phyloP scores from a whole-genome alignment of 2,797 vertebrate genomes.

The Gorsachius magnificus region DNA sequence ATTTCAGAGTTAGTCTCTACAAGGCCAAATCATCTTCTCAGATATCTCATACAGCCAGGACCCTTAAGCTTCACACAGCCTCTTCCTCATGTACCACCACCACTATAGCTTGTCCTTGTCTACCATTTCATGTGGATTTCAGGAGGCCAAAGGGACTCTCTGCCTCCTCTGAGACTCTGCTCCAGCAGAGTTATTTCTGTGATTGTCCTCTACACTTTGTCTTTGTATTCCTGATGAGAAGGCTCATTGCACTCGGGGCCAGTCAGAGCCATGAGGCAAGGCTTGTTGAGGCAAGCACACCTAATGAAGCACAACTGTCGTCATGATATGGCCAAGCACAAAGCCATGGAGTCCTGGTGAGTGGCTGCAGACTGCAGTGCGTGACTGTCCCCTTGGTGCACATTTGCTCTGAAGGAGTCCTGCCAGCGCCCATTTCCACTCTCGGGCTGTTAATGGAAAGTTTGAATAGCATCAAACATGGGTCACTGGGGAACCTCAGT shows the following conservation, averaged over 20 bases:
- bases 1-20: neutral
- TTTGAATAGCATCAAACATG: neutral
- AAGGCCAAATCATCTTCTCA: neutral
- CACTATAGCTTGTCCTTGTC: too few species aligned
- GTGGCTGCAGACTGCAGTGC: neutral
- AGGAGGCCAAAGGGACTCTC: neutral
- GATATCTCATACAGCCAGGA: neutral
- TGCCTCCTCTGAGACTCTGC: neutral
- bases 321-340: rapidly evolving
- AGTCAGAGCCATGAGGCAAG: neutral
- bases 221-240: neutral
- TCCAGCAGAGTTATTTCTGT: neutral
- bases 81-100: neutral
- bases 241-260: neutral
- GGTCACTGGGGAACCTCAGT: rapidly evolving
- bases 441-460: neutral
- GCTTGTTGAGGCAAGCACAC: neutral
- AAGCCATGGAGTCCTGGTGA: too few species aligned
- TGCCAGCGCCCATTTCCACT: rapidly evolving
- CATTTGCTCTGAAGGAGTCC: neutral
- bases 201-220: neutral
- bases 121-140: neutral
- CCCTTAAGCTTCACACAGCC: neutral
- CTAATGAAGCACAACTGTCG: neutral
- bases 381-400: rapidly evolving